Percentiles rank a stretch among this genome's conserved stretches.
Evolutionary conservation across 2,113 vertebrate genomes (phyloP).

Genomic region (Lepus europaeus): DNA sequence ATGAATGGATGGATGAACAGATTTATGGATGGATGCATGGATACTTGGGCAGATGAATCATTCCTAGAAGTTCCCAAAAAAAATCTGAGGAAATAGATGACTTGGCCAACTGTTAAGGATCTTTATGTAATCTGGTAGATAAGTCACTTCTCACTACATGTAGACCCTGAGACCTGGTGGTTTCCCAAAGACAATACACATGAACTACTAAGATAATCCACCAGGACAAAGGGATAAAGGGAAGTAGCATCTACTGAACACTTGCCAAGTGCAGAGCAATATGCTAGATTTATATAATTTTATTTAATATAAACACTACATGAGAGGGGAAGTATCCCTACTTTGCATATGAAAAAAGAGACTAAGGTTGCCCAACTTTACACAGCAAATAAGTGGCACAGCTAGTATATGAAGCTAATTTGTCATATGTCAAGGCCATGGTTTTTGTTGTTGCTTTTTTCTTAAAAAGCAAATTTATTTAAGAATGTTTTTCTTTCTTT

Average conservation of each 20-base stretch:
- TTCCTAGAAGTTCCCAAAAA: not conserved
- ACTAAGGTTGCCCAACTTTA: not conserved
- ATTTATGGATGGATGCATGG: not conserved
- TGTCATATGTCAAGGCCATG: not conserved
- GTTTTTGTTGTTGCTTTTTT: not conserved
- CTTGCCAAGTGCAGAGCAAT: not conserved
- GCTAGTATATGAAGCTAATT: not conserved
- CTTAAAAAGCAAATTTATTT: not conserved
- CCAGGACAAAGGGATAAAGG: not conserved
- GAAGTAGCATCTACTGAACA: not conserved
- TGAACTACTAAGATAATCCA: not conserved
- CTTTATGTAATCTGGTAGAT: not conserved
- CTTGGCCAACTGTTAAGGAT: not conserved
- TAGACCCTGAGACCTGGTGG: not conserved
- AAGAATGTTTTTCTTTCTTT: not conserved
- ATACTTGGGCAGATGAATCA: not conserved
- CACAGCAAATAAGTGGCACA: not conserved
- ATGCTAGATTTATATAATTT: not conserved
- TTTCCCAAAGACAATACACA: not conserved
- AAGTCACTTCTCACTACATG: not conserved
- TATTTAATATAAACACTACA: not conserved
- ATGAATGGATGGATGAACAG: not conserved
- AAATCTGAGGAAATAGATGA: not conserved
- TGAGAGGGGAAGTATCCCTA: not conserved
- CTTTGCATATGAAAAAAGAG: slow-evolving; percentile 1